A percentile compares a stretch with the other conserved stretches of the same genome.
phyloP scores from a whole-genome alignment of 2,797 vertebrate species.

The Varecia variegata region DNA sequence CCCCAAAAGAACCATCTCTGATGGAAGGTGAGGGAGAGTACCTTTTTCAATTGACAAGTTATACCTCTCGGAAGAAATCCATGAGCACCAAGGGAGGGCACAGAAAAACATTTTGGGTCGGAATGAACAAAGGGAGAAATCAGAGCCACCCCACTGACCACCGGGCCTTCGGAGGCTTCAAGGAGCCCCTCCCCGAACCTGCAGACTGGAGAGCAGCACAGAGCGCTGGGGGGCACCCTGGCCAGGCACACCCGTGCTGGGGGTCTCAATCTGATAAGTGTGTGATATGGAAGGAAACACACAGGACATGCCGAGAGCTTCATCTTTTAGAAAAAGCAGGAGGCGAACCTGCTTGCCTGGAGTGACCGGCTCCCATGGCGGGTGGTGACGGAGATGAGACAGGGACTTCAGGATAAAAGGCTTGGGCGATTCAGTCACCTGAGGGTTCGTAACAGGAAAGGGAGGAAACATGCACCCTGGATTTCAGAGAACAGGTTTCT shows the following conservation, averaged over 20 bases:
- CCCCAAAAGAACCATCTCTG: not conserved
- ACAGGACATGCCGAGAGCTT: not conserved
- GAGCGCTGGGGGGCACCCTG: fast-evolving
- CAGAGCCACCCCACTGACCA: not conserved
- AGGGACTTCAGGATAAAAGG: not conserved
- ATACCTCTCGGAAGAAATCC: not conserved
- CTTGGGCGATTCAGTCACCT: not conserved
- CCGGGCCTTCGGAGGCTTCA: not conserved
- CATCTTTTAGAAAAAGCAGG: not conserved
- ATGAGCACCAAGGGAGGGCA: not conserved
- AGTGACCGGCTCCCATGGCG: not conserved
- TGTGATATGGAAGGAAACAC: not conserved
- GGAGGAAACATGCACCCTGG: not conserved
- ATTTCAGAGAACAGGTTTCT: conserved; percentile 25
- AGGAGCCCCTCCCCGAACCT: not conserved
- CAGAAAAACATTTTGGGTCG: not conserved
- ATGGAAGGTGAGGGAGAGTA: not conserved
- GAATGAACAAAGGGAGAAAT: not conserved
- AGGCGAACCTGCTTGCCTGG: not conserved
- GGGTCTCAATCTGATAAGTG: not conserved
- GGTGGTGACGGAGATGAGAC: fast-evolving
- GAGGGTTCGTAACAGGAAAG: not conserved
- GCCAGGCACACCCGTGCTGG: fast-evolving
- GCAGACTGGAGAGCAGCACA: fast-evolving
- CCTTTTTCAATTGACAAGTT: not conserved